Conservation (phyloP, 2,888 invertebrate species). For the Patella depressa region DNA sequence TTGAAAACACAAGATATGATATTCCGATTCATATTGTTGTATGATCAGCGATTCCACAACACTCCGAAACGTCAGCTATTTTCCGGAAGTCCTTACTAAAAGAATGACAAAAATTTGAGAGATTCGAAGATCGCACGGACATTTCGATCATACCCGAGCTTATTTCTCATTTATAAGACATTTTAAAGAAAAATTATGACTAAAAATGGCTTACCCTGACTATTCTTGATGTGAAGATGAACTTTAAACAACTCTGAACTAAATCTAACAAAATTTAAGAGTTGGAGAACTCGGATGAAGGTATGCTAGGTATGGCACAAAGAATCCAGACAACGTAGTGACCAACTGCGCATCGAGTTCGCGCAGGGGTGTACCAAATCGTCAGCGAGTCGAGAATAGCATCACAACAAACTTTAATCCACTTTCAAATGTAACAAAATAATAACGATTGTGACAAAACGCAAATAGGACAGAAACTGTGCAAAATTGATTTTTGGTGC, state of each 20-base stretch:
- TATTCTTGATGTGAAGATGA: conserved; percentile 79
- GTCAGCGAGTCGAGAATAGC: conserved; percentile 3
- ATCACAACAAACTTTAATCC: conserved; percentile 5
- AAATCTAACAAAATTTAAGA: conserved; percentile 44
- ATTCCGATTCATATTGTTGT: background rate
- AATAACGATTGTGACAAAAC: background rate
- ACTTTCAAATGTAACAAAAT: background rate
- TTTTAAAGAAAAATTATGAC: conserved; percentile 30
- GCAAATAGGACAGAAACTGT: background rate
- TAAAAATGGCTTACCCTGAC: conserved; percentile 68
- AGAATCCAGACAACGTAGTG: conserved; percentile 93
- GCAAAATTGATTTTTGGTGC: background rate
- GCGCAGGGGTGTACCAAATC: conserved; percentile 60
- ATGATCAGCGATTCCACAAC: conserved; percentile 4
- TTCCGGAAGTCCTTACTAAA: conserved; percentile 68
- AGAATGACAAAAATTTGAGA: conserved; percentile 71
- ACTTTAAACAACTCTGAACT: conserved; percentile 76
- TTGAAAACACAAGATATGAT: background rate
- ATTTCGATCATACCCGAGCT: conserved; percentile 59
- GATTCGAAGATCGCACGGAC: conserved; percentile 69
- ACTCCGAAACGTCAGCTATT: conserved; percentile 11
- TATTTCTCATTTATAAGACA: conserved; percentile 42
- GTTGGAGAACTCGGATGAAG: conserved; percentile 75
- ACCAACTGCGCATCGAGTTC: conserved; percentile 61
- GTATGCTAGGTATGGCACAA: conserved; percentile 98